Evolutionary conservation across 1,140 invertebrate genomes (phyloP).

Genomic region (Agrypnia vestita): DNA sequence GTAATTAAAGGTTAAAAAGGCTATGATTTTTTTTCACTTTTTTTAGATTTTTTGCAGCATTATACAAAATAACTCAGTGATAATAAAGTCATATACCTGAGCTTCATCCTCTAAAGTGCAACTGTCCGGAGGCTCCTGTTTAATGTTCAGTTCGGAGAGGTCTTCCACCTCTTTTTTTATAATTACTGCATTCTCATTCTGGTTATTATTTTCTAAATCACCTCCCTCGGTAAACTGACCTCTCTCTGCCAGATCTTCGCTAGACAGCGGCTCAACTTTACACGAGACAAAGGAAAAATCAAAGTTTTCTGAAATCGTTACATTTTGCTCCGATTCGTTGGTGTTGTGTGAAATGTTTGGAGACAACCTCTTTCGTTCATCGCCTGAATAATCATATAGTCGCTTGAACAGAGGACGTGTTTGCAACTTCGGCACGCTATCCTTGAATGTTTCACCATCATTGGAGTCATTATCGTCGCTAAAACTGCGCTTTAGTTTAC

Average conservation of each 20-base stretch:
- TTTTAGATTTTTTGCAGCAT: neutral
- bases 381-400: conserved; percentile 8
- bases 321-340: neutral
- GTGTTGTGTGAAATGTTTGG: neutral
- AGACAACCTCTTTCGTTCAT: neutral
- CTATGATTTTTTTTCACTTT: neutral
- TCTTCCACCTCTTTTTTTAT: neutral
- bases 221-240: neutral
- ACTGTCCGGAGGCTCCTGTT: neutral
- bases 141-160: neutral
- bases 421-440: conserved; percentile 1
- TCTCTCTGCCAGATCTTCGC: neutral
- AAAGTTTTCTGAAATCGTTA: neutral
- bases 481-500: neutral
- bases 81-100: neutral
- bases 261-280: neutral
- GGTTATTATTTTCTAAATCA: conserved; percentile 7
- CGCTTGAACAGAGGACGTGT: conserved; percentile 22
- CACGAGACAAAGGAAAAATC: neutral
- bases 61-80: neutral
- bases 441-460: neutral
- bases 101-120: neutral
- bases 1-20: too few species aligned
- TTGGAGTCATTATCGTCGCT: neutral
- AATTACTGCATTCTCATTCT: neutral